phyloP scores from a whole-genome alignment of 2,888 invertebrate genomes.

The Timema cristinae region DNA sequence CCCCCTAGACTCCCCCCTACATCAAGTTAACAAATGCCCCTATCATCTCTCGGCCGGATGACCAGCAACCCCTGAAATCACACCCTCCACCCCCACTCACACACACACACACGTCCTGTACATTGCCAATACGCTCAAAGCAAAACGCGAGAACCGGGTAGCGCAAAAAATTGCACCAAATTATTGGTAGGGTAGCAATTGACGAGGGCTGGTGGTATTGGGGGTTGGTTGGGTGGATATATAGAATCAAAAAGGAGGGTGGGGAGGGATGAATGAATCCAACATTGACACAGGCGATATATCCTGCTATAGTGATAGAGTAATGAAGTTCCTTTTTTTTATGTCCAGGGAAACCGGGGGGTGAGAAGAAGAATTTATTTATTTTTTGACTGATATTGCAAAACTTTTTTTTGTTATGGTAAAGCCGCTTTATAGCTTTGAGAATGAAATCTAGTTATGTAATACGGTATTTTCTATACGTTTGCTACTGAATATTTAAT shows the following conservation, averaged over 20 bases:
- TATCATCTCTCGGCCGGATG: constrained; percentile 22
- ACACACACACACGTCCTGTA: background rate
- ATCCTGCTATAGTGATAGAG: background rate
- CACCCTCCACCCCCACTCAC: background rate
- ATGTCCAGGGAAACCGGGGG: background rate
- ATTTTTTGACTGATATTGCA: no score
- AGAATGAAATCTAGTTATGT: no score
- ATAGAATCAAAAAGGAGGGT: background rate
- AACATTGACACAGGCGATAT: constrained; percentile 1
- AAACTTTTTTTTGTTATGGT: no score
- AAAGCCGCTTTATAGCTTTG: no score
- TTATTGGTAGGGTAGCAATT: constrained; percentile 18
- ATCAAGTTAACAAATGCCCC: constrained; percentile 12
- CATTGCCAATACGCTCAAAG: constrained; percentile 18
- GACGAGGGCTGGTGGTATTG: no score
- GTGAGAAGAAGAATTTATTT: no score
- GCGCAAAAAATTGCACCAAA: constrained; percentile 23
- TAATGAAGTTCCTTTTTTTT: constrained; percentile 2
- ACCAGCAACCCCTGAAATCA: constrained; percentile 12
- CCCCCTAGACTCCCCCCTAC: background rate
- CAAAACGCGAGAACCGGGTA: constrained; percentile 3
- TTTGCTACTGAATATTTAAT: no score
- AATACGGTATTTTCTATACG: no score
- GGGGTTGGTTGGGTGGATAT: background rate
- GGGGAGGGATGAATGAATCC: background rate